Conservation (phyloP, 2,888 invertebrate genomes). For the Bugula neritina region DNA sequence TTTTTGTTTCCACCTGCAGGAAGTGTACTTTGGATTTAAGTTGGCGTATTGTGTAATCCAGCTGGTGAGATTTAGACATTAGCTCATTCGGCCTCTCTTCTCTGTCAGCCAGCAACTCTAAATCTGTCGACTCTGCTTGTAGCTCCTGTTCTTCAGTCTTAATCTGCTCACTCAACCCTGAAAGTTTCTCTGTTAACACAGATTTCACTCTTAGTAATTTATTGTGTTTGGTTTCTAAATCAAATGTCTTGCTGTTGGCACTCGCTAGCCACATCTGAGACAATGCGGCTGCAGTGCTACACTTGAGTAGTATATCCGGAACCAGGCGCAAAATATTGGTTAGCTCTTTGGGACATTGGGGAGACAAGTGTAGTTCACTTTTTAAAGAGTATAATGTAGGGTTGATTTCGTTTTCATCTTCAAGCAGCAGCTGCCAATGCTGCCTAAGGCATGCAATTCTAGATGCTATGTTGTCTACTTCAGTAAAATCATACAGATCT, state of each 20-base stretch:
- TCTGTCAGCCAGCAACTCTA: conserved; percentile 36
- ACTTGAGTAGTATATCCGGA: conserved; percentile 41
- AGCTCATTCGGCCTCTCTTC: conserved; percentile 38
- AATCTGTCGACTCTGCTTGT: conserved; percentile 35
- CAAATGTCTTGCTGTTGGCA: conserved; percentile 32
- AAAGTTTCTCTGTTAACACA: conserved; percentile 35
- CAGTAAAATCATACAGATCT: conserved; percentile 39
- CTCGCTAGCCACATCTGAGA: conserved; percentile 36
- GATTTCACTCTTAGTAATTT: conserved; percentile 36
- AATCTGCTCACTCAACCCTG: conserved; percentile 35
- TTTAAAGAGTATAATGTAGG: conserved; percentile 38
- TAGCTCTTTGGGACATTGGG: background rate
- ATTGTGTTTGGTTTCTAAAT: conserved; percentile 37
- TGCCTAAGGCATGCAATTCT: conserved; percentile 38
- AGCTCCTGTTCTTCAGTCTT: conserved; percentile 35
- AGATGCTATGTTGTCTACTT: conserved; percentile 37
- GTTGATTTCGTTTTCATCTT: conserved; percentile 36
- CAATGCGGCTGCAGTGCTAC: conserved; percentile 39
- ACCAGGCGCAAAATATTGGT: conserved; percentile 35
- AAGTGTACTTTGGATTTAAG: background rate
- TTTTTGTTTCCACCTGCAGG: background rate
- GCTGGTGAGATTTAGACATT: conserved; percentile 33
- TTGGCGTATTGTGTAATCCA: background rate
- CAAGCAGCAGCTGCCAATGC: conserved; percentile 37
- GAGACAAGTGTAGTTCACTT: conserved; percentile 30